These are phyloP conservation scores for Halocaridina rubra DNA, from an alignment of 2,888 invertebrate species.

Conservation along the genomic window DNA sequence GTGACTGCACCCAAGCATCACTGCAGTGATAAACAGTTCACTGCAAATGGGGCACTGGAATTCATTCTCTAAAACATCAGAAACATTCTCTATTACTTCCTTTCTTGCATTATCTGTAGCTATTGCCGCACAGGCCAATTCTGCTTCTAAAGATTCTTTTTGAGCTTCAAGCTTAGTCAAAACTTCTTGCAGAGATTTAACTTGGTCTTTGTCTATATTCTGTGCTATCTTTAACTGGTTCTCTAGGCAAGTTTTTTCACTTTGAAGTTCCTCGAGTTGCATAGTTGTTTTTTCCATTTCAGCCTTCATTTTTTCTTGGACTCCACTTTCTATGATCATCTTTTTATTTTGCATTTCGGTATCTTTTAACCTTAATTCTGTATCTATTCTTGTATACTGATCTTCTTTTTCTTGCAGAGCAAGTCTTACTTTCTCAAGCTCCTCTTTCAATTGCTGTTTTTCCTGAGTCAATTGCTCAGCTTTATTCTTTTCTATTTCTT, in stretches of 20 bases:
- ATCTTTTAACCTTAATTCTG: constrained; percentile 72
- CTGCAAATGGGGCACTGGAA: constrained; percentile 81
- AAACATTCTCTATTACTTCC: constrained; percentile 67
- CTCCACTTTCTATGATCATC: neutral
- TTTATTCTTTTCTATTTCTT: constrained; percentile 70
- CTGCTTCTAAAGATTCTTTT: constrained; percentile 43
- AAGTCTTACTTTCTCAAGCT: constrained; percentile 50
- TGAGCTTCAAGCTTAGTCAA: constrained; percentile 40
- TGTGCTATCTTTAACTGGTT: constrained; percentile 25
- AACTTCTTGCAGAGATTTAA: constrained; percentile 1
- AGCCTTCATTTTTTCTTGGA: neutral
- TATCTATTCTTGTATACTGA: constrained; percentile 71
- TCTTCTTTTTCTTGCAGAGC: constrained; percentile 64
- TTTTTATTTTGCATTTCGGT: constrained; percentile 67
- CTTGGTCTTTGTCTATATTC: constrained; percentile 13
- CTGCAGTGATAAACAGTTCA: constrained; percentile 78
- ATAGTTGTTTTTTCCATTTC: constrained; percentile 6
- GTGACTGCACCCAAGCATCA: constrained; percentile 79
- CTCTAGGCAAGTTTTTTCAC: constrained; percentile 27
- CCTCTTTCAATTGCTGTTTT: constrained; percentile 31
- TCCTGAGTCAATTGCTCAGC: constrained; percentile 67
- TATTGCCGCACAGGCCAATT: constrained; percentile 38
- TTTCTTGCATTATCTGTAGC: constrained; percentile 37
- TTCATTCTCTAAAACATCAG: constrained; percentile 77
- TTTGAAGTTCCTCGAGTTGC: neutral